phyloP scores from a whole-genome alignment of 2,797 vertebrate genomes.

The Myotis vivesi region DNA sequence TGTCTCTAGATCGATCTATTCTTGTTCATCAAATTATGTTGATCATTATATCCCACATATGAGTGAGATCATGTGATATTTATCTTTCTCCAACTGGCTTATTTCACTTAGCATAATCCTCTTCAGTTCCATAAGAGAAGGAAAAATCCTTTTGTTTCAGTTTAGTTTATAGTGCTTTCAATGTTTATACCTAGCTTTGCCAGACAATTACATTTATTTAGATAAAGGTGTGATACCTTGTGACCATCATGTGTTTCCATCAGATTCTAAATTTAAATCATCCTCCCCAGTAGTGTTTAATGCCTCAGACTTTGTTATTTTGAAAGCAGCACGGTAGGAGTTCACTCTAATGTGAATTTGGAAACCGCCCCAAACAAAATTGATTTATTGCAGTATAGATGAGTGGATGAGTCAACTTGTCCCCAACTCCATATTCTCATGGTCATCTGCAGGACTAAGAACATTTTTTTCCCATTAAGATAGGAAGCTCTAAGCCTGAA shows the following conservation, averaged over 20 bases:
- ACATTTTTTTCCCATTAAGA: constrained; percentile 28
- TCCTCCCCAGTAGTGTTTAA: not conserved
- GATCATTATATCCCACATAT: too few species aligned
- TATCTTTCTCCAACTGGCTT: too few species aligned
- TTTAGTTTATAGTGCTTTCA: not conserved
- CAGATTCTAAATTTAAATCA: constrained; percentile 41
- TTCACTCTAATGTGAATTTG: constrained; percentile 34
- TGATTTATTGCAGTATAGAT: not conserved
- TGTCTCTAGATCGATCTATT: too few species aligned
- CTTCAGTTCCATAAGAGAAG: not conserved
- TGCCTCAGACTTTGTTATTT: not conserved
- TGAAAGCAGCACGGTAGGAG: not conserved
- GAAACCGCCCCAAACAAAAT: not conserved
- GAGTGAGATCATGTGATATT: too few species aligned
- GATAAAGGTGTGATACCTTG: not conserved
- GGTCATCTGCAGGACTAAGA: not conserved
- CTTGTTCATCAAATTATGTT: too few species aligned
- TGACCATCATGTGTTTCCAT: not conserved
- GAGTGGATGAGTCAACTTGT: not conserved
- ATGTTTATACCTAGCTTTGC: not conserved
- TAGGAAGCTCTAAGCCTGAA: not conserved
- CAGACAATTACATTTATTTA: not conserved
- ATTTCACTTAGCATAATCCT: too few species aligned
- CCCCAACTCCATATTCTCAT: not conserved
- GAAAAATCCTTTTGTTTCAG: not conserved